These are phyloP conservation scores for Bombus confusus DNA, from an alignment of 1,140 invertebrate genomes.

Conservation along the genomic window DNA sequence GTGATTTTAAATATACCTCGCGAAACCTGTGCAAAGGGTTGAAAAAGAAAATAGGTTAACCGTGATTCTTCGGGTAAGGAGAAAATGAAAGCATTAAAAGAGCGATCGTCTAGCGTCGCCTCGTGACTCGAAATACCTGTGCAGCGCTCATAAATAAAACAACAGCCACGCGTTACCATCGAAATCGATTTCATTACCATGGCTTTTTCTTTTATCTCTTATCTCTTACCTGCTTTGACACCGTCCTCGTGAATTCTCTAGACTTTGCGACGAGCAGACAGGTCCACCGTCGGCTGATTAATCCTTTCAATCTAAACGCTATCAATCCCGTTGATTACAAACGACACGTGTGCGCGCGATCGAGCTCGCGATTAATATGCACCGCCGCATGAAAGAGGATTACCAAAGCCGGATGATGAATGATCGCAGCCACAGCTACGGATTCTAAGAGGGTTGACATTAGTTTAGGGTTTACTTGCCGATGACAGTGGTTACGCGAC, in stretches of 20 bases:
- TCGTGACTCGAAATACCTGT: background rate
- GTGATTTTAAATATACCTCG: slow-evolving; percentile 41
- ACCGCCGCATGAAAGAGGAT: slow-evolving; percentile 62
- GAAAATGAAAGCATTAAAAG: slow-evolving; percentile 6
- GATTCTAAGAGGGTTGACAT: slow-evolving; percentile 53
- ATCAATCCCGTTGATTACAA: slow-evolving; percentile 36
- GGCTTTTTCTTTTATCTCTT: background rate
- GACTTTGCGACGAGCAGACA: background rate
- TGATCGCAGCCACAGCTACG: slow-evolving; percentile 49
- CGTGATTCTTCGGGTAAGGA: slow-evolving; percentile 29
- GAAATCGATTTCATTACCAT: slow-evolving; percentile 19
- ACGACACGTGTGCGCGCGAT: slow-evolving; percentile 2
- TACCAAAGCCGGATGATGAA: slow-evolving; percentile 72
- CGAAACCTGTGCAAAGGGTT: background rate
- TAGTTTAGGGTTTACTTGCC: slow-evolving; percentile 63
- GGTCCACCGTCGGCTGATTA: background rate
- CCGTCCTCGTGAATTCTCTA: background rate
- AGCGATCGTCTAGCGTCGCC: background rate
- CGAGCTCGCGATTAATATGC: slow-evolving; percentile 61
- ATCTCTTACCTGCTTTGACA: background rate
- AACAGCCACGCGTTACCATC: background rate
- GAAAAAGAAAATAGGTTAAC: slow-evolving; percentile 19
- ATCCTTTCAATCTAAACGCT: background rate
- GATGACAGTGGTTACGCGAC: slow-evolving; percentile 45
- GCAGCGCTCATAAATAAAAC: slow-evolving; percentile 8